Base-by-base conservation (phyloP, 2,888 invertebrate species). In the Idaea straminata region DNA sequence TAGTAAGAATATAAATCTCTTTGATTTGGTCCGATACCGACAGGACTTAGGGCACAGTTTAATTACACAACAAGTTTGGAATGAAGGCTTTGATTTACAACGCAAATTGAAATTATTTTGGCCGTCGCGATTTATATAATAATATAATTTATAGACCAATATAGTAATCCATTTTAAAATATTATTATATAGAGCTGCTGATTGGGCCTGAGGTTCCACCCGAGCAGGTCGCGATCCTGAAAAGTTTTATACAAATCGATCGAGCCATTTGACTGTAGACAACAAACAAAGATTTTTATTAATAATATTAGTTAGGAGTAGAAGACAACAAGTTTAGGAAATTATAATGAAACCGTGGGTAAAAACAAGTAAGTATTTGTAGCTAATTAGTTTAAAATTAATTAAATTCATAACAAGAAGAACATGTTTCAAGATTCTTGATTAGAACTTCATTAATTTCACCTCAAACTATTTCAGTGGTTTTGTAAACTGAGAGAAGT, bases 51-150 rank as follows among this genome's bases (percentile, higher is more conserved):
- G 57, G 63, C 36, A 13, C 38, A 25, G 13, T 62, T 5, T 61
- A 58, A 67, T 67, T 62, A 36, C 58, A 16, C 58, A 63, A 62
- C 58, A 61, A 66, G 67, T 35, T 61, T 61, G 2, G n/a, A n/a
- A 47, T 63, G 59, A 34, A 62, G 63, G 57, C 62, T 64, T 66
- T 64, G 61, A 61, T 61, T 78, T 75, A 73, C 74, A 77, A 79
- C 77, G 77, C 77, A 75, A 72, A 72, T 47, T 47, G 47, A 47
- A 47, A 47, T 47, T 47, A 4, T 47, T 13, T 47, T 10, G 47
- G 47, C 13, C 72, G 73, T 67, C 72, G 76, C 73, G 74, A 75
- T 76, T 71, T 66, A 76, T 75, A n/a, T n/a, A n/a, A n/a, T 76
- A 74, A 78, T 75, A 77, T 73, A 47, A 47, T 47, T 47, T 47